Evolutionary conservation across 2,113 vertebrate species (phyloP).

Genomic region (Choloepus hoffmanni): DNA sequence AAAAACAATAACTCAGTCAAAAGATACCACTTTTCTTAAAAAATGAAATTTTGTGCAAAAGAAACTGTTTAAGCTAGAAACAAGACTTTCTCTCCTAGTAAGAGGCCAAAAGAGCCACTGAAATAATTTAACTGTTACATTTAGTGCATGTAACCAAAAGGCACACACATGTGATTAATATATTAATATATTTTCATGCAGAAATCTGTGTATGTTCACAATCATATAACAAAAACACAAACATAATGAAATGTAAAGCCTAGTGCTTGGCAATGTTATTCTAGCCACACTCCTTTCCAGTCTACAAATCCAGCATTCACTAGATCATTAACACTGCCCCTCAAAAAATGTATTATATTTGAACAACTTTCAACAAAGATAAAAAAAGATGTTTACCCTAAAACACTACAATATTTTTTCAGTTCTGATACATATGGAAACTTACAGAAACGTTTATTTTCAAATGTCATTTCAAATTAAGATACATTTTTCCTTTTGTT

Average conservation of each 20-base stretch:
- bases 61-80: conserved; percentile 77
- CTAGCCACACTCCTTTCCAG: conserved; percentile 78
- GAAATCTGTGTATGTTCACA: conserved; percentile 81
- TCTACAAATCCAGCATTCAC: conserved; percentile 79
- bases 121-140: conserved; percentile 80
- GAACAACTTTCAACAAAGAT: conserved; percentile 81
- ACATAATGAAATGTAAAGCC: conserved; percentile 64
- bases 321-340: conserved; percentile 79
- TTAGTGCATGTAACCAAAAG: conserved; percentile 83
- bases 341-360: conserved; percentile 81
- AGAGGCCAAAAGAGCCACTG: conserved; percentile 80
- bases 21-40: conserved; percentile 75
- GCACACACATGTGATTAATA: conserved; percentile 83
- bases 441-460: conserved; percentile 80
- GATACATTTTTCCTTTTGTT: conserved; percentile 95
- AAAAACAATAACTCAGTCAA: conserved; percentile 84
- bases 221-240: conserved; percentile 80
- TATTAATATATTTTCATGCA: conserved; percentile 80
- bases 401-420: conserved; percentile 82
- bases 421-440: conserved; percentile 81
- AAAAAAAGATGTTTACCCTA: conserved; percentile 82
- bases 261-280: conserved; percentile 78
- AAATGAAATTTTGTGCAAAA: conserved; percentile 85
- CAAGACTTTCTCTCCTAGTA: conserved; percentile 54
- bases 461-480: conserved; percentile 83